These are phyloP conservation scores for Drosophila bocqueti DNA, from an alignment of 1,140 invertebrate genomes.

Conservation along the genomic window DNA sequence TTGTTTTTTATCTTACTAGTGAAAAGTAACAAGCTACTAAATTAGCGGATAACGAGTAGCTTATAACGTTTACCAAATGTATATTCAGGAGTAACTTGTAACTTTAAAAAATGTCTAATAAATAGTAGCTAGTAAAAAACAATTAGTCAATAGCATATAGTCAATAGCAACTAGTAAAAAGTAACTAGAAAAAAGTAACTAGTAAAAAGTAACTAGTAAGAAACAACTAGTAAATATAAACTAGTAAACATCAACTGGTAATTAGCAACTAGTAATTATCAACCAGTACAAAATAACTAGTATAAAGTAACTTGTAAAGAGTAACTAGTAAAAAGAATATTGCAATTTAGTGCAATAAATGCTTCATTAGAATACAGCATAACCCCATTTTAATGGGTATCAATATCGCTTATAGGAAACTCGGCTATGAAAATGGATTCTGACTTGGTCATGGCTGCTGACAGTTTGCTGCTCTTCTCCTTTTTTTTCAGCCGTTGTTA, in stretches of 20 bases:
- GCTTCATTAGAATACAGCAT: not conserved
- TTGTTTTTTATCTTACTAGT: not conserved
- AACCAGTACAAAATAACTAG: not conserved
- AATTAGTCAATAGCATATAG: not conserved
- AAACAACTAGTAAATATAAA: not conserved
- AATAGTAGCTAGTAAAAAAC: not conserved
- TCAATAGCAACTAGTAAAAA: not conserved
- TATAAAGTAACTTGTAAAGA: not conserved
- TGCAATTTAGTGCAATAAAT: not conserved
- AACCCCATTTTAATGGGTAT: slow-evolving; percentile 8
- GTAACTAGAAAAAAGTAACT: not conserved
- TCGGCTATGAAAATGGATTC: slow-evolving; percentile 4
- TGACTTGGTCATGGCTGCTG: slow-evolving; percentile 34
- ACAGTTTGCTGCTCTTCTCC: slow-evolving; percentile 21
- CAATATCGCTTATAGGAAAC: not conserved
- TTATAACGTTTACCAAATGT: no score
- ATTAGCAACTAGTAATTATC: not conserved
- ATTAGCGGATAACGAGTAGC: not conserved
- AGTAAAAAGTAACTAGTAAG: not conserved
- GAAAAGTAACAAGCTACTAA: not conserved
- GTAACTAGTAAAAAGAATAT: not conserved
- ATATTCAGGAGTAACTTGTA: not conserved
- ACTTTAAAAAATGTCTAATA: not conserved
- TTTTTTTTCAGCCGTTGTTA: slow-evolving; percentile 27
- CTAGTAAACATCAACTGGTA: not conserved